Conservation (phyloP, 2,113 vertebrate genomes). For the Hemichromis elongatus region DNA sequence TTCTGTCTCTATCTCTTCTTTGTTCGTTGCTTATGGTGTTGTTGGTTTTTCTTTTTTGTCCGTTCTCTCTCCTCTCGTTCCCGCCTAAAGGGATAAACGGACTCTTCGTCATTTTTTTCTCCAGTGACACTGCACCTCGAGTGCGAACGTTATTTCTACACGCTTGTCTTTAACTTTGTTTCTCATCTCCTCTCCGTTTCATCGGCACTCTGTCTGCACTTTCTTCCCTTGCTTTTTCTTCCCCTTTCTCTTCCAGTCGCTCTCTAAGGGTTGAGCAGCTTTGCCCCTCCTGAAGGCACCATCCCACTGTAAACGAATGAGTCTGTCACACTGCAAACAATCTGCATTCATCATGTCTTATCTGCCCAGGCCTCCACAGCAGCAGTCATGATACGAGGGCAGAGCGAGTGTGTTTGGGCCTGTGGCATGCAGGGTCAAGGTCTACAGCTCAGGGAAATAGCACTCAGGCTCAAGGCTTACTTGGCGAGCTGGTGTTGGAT, state of each 20-base stretch:
- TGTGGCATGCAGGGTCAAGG: conserved; percentile 59
- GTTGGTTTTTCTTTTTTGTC: not conserved
- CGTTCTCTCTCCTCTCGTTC: conserved; percentile 6
- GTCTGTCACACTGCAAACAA: conserved; percentile 71
- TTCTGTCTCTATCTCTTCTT: conserved; percentile 33
- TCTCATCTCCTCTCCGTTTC: not conserved
- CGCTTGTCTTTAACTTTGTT: not conserved
- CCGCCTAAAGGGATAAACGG: conserved; percentile 12
- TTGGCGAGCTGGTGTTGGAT: conserved; percentile 52
- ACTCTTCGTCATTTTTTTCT: conserved; percentile 8
- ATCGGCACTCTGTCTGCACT: not conserved
- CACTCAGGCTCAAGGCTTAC: conserved; percentile 49
- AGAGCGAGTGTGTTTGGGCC: conserved; percentile 41
- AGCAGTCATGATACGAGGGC: conserved; percentile 38
- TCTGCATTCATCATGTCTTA: conserved; percentile 79
- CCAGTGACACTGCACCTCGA: not conserved
- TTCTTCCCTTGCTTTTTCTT: not conserved
- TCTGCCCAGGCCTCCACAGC: conserved; percentile 51
- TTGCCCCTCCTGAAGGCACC: conserved; percentile 28
- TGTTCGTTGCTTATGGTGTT: conserved; percentile 39
- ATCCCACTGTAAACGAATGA: conserved; percentile 70
- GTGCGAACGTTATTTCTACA: not conserved
- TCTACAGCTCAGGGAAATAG: conserved; percentile 48
- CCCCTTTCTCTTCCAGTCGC: not conserved
- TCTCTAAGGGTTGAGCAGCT: conserved; percentile 17